Percentiles rank a stretch among this genome's conserved stretches.
phyloP scores from a whole-genome alignment of 2,113 vertebrate genomes.

The Heterocephalus glaber region DNA sequence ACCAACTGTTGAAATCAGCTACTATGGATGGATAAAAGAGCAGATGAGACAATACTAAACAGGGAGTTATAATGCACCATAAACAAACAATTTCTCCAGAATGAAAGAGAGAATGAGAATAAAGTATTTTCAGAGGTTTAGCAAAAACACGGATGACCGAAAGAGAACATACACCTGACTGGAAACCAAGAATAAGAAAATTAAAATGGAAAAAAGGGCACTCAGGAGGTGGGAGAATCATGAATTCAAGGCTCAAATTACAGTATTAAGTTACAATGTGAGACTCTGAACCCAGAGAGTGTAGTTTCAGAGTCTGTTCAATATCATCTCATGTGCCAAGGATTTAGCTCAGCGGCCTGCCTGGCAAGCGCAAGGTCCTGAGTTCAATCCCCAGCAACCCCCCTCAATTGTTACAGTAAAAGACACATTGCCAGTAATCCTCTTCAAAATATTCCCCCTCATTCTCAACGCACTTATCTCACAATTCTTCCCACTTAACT shows the following conservation, averaged over 20 bases:
- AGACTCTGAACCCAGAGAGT: neutral
- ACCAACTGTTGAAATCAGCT: neutral
- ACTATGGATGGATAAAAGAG: neutral
- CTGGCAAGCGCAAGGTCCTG: no score
- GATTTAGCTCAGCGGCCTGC: no score
- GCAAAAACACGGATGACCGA: neutral
- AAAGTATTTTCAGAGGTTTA: neutral
- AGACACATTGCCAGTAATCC: neutral
- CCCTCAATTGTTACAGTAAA: neutral
- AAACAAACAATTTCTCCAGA: neutral
- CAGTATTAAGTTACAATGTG: neutral
- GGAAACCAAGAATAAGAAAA: neutral
- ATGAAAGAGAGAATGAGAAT: neutral
- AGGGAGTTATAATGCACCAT: neutral
- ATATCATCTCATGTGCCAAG: neutral
- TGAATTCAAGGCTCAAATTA: neutral
- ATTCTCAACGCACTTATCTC: neutral
- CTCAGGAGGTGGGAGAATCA: neutral
- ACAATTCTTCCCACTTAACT: neutral
- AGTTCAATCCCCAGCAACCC: no score
- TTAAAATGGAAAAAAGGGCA: neutral
- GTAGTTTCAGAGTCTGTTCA: neutral
- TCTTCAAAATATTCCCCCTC: neutral
- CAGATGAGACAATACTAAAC: neutral
- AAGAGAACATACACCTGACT: neutral